A percentile compares a stretch with the other conserved stretches of the same genome.
These are phyloP conservation scores for Drusus annulatus DNA, from an alignment of 1,140 invertebrate species.

Conservation along the genomic window DNA sequence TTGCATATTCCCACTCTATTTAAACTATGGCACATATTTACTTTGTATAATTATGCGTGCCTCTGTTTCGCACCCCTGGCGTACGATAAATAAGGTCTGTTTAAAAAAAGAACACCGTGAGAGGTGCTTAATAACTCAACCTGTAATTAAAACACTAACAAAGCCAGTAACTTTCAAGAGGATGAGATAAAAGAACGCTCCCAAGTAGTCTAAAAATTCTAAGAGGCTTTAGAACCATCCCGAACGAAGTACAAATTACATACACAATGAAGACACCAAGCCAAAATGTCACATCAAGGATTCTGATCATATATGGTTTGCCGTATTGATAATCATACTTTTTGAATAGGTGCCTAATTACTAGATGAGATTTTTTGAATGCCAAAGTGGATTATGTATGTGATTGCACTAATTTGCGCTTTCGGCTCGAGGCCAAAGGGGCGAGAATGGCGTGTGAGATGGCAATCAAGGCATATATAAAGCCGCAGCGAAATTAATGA, in stretches of 20 bases:
- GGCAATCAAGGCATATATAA: slow-evolving; percentile 9
- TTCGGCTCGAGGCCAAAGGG: background rate
- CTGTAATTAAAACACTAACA: slow-evolving; percentile 39
- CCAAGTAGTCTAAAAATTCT: slow-evolving; percentile 19
- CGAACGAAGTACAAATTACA: background rate
- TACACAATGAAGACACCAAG: background rate
- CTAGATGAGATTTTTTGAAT: background rate
- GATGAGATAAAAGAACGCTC: slow-evolving; percentile 30
- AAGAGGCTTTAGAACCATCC: slow-evolving; percentile 11
- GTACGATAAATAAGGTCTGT: slow-evolving; percentile 3
- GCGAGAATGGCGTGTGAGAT: slow-evolving; percentile 2
- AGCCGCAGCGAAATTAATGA: slow-evolving; percentile 48
- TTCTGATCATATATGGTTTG: background rate
- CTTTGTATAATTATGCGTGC: background rate
- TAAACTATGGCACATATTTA: background rate
- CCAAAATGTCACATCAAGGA: background rate
- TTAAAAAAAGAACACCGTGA: slow-evolving; percentile 34
- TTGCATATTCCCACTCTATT: background rate
- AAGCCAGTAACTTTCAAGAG: slow-evolving; percentile 38
- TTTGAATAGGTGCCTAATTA: background rate
- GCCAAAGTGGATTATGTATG: background rate
- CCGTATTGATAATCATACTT: background rate
- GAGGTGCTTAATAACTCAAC: slow-evolving; percentile 38
- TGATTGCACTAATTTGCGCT: background rate
- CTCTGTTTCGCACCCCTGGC: slow-evolving; percentile 2